Evolutionary conservation across 2,888 invertebrate species (phyloP).

Genomic region (Notodonta ziczac): DNA sequence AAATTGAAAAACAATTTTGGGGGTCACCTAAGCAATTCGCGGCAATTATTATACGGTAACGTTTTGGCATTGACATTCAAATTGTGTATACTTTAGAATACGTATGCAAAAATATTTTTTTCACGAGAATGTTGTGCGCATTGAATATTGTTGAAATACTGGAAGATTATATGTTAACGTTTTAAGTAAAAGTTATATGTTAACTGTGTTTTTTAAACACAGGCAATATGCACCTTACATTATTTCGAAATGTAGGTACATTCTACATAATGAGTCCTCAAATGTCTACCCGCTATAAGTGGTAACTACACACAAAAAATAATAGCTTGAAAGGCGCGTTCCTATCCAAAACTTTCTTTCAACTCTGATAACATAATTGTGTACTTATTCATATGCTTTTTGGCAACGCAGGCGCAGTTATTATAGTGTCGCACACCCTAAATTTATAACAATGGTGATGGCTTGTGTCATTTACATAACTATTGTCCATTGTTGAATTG

Average conservation of each 20-base stretch:
- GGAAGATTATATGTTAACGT: too few relatives aligned
- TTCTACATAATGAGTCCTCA: too few relatives aligned
- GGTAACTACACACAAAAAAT: not conserved
- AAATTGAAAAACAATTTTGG: constrained; percentile 12
- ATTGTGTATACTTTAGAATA: constrained; percentile 8
- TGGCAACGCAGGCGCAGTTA: constrained; percentile 30
- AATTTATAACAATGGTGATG: constrained; percentile 41
- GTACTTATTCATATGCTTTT: constrained; percentile 22
- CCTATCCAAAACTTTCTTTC: constrained; percentile 32
- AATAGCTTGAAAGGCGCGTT: not conserved
- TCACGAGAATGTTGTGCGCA: not conserved
- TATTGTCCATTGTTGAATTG: constrained; percentile 52
- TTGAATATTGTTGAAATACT: too few relatives aligned
- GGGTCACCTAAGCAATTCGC: constrained; percentile 29
- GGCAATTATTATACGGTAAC: constrained; percentile 23
- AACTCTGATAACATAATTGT: constrained; percentile 37
- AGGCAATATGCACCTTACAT: too few relatives aligned
- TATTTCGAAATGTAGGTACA: too few relatives aligned
- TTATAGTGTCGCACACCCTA: constrained; percentile 30
- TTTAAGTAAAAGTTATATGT: too few relatives aligned
- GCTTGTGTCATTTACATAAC: constrained; percentile 46
- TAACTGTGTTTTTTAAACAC: too few relatives aligned
- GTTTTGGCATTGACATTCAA: constrained; percentile 42
- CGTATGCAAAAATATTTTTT: not conserved
- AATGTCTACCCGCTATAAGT: too few relatives aligned